Evolutionary conservation across 2,797 vertebrate genomes (phyloP), one percentile per base, ranked within the genome.

Genomic region (Danio tinwini): DNA sequence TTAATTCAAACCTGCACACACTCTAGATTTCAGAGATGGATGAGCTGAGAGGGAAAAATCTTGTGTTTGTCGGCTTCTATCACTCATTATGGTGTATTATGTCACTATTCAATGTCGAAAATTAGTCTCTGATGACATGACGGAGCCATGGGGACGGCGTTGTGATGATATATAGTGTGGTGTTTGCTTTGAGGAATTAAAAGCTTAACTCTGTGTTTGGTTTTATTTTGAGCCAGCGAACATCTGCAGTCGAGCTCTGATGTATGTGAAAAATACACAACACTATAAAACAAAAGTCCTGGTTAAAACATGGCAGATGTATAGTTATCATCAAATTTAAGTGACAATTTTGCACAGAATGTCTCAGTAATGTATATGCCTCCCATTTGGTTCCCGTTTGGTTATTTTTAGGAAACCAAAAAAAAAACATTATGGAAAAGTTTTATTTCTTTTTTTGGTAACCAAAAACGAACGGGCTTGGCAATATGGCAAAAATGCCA

Each of bases 81-180:
- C 76, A 53, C 29, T 61, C 76, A 21, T 78, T 61, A 50, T 71
- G 65, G 55, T 59, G 64, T 61, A 78, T 79, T 71, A 79, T 63
- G 58, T 79, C 76, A 61, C 45, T 29, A 19, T 71, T 61, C 55
- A 71, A 53, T 70, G 17, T 13, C 40, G 56, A 62, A 71, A 78
- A 78, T 53, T 17, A 72, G 49, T 72, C 14, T 45, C 19, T 72
- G 68, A 45, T 79, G 58, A 72, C 68, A 72, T 37, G 56, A 71
- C 37, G 12, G n/a, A 72, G 29, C 37, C 2, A 6, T 61, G 14
- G 69, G 3, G 14, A 12, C 16, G 47, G 49, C 19, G 44, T 62
- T 21, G n/a, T 61, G 37, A 42, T 71, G 67, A 71, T 37, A 13
- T 68, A 64, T 44, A 53, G 21, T 45, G 14, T 47, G 10, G 14